Evolutionary conservation across 2,797 vertebrate species (phyloP).

Genomic region (Clarias fuscus): DNA sequence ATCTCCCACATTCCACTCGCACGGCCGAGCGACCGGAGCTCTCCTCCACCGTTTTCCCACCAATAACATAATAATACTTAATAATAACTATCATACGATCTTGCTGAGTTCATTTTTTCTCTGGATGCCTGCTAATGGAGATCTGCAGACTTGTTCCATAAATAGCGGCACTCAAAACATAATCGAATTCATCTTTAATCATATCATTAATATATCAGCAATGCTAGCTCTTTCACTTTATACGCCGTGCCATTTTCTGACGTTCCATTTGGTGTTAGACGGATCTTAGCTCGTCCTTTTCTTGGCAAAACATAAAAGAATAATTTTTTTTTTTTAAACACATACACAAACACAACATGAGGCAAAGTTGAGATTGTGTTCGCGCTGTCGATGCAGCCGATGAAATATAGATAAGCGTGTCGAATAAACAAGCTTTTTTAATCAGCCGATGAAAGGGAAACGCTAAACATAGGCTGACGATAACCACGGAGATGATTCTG

Average conservation of each 20-base stretch:
- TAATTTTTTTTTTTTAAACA: too few relatives aligned
- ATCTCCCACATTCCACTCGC: conserved; percentile 20
- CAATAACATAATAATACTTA: neutral
- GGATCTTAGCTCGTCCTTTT: conserved; percentile 10
- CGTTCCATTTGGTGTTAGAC: neutral
- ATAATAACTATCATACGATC: neutral
- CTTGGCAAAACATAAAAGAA: conserved; percentile 6
- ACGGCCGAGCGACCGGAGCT: neutral
- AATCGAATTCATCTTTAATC: neutral
- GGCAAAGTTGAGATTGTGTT: neutral
- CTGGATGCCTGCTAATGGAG: neutral
- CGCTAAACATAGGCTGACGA: conserved; percentile 22
- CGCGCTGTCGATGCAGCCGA: neutral
- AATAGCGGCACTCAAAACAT: neutral
- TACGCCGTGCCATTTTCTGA: neutral
- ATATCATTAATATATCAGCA: neutral
- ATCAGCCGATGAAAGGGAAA: conserved; percentile 40
- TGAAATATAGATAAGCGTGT: conserved; percentile 38
- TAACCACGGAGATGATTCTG: conserved; percentile 35
- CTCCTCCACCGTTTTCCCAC: neutral
- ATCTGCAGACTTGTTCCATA: neutral
- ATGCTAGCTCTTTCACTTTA: neutral
- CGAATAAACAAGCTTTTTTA: conserved; percentile 37
- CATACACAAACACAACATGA: too few relatives aligned
- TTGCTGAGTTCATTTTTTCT: neutral